These are phyloP conservation scores for Chaunax sp. DNA, from an alignment of 2,797 vertebrate species.

Conservation along the genomic window DNA sequence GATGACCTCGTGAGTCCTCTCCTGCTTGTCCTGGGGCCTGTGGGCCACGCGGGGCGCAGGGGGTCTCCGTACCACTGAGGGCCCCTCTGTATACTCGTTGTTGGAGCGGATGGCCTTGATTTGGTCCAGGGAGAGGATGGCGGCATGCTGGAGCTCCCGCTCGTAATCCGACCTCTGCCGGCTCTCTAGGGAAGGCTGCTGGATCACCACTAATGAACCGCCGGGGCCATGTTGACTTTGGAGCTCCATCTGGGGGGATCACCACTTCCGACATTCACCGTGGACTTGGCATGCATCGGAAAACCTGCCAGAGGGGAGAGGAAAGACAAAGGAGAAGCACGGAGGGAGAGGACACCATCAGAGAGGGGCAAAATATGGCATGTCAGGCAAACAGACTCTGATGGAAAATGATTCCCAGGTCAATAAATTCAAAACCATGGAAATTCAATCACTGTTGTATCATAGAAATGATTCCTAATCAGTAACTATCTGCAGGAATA, in stretches of 20 bases:
- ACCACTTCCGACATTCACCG: constrained; percentile 91
- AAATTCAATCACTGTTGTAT: not conserved
- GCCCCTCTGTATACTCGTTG: constrained; percentile 97
- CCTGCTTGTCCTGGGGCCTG: constrained; percentile 89
- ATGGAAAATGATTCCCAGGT: not conserved
- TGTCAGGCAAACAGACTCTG: constrained; percentile 37
- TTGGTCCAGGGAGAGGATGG: constrained; percentile 96
- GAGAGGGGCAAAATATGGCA: constrained; percentile 54
- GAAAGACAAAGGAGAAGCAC: constrained; percentile 59
- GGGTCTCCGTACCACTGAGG: constrained; percentile 86
- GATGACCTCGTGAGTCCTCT: constrained; percentile 95
- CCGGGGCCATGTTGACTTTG: constrained; percentile 91
- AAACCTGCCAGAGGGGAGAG: constrained; percentile 81
- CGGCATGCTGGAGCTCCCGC: constrained; percentile 87
- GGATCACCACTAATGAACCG: constrained; percentile 90
- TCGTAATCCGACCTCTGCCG: constrained; percentile 90
- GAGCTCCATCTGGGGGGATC: constrained; percentile 96
- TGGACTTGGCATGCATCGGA: constrained; percentile 95
- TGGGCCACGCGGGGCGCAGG: constrained; percentile 83
- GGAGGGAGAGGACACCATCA: constrained; percentile 60
- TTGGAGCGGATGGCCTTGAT: constrained; percentile 95
- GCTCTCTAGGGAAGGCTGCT: constrained; percentile 90
- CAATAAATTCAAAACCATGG: not conserved
- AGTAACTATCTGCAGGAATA: too few relatives aligned
- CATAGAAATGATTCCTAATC: too few relatives aligned